These are phyloP conservation scores for Tetragonisca angustula DNA, from an alignment of 2,888 invertebrate species.

Conservation along the genomic window DNA sequence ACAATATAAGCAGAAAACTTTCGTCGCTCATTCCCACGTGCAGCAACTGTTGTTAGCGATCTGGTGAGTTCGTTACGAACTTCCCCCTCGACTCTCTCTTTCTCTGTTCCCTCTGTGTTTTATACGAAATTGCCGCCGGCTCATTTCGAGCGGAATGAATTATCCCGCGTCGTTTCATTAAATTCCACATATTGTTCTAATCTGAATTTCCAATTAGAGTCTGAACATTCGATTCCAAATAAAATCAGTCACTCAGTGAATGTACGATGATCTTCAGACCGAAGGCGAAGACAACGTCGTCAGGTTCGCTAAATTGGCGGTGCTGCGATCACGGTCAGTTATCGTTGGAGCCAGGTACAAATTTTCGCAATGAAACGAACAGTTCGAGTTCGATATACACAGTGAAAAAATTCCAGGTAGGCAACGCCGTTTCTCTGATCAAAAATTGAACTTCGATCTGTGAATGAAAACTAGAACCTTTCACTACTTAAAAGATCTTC, in stretches of 20 bases:
- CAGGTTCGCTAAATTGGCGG: slow-evolving; percentile 89
- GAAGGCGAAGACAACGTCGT: slow-evolving; percentile 81
- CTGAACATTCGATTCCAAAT: neutral
- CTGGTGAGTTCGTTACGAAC: slow-evolving; percentile 85
- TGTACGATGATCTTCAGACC: slow-evolving; percentile 95
- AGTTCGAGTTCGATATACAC: no score
- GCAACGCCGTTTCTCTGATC: slow-evolving; percentile 61
- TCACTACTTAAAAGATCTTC: no score
- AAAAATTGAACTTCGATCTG: neutral
- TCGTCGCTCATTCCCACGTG: slow-evolving; percentile 97
- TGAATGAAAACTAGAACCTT: no score
- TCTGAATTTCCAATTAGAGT: neutral
- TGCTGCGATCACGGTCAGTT: slow-evolving; percentile 88
- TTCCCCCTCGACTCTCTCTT: slow-evolving; percentile 2
- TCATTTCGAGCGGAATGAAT: neutral
- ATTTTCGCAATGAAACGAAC: neutral
- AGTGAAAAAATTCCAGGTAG: slow-evolving; percentile 60
- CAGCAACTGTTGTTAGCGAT: slow-evolving; percentile 95
- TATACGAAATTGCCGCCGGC: neutral
- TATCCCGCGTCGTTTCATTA: no score
- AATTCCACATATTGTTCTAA: no score
- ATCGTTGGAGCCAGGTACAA: slow-evolving; percentile 91
- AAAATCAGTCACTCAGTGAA: slow-evolving; percentile 38
- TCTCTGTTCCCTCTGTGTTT: no score
- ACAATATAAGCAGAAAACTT: slow-evolving; percentile 97